A percentile compares a stretch with the other conserved stretches of the same genome.
Conservation (phyloP, 2,888 invertebrate genomes). For the Latheticus oryzae region DNA sequence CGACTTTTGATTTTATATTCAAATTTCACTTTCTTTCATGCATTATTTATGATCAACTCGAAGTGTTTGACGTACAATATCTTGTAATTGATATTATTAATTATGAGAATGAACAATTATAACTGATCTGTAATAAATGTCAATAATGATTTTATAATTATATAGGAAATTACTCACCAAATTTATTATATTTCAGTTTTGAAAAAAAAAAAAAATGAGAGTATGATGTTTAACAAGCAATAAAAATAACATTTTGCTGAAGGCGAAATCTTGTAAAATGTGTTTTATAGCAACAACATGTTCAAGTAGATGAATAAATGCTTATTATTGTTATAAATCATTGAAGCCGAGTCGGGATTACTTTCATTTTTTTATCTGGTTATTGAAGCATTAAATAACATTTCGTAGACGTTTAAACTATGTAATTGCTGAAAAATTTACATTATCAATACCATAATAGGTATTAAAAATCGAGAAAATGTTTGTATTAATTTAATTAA, state of each 20-base stretch:
- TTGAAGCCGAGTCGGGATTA: not conserved
- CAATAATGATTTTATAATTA: no score
- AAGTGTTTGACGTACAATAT: no score
- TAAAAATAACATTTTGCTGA: not conserved
- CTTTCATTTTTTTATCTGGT: conserved; percentile 9
- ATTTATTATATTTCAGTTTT: not conserved
- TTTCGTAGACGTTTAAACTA: no score
- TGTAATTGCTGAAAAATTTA: no score
- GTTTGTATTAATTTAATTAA: no score
- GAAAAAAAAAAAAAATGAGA: conserved; percentile 3
- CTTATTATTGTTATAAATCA: conserved; percentile 8
- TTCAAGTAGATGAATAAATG: conserved; percentile 3
- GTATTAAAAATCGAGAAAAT: no score
- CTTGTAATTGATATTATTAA: no score
- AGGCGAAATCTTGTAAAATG: conserved; percentile 3
- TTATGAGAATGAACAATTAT: no score
- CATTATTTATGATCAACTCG: conserved; percentile 71
- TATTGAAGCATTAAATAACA: no score
- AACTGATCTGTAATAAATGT: no score
- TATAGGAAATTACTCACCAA: not conserved
- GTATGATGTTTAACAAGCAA: conserved; percentile 5
- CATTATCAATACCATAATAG: no score
- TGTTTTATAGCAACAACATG: not conserved
- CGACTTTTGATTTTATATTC: no score
- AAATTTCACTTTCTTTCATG: conserved; percentile 78